Evolutionary conservation across 2,888 invertebrate species (phyloP).

Genomic region (Polylopha cassiicola): DNA sequence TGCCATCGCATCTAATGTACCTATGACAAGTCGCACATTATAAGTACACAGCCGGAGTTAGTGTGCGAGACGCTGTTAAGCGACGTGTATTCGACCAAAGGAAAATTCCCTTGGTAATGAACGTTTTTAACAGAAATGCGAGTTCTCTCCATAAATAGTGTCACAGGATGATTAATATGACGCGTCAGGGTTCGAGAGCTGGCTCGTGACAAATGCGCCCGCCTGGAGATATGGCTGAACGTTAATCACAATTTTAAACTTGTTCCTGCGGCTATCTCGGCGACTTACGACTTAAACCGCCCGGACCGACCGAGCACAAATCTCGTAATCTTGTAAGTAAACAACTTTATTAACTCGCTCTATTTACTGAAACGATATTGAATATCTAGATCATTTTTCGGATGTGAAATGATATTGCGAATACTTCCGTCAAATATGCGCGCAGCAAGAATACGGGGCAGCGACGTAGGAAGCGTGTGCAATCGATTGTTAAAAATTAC

Average conservation of each 20-base stretch:
- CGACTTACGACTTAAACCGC: slow-evolving; percentile 26
- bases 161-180: slow-evolving; percentile 46
- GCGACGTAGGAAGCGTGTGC: slow-evolving; percentile 29
- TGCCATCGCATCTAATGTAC: slow-evolving; percentile 29
- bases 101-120: slow-evolving; percentile 38
- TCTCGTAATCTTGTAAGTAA: slow-evolving; percentile 31
- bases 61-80: slow-evolving; percentile 22
- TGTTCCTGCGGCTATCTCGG: slow-evolving; percentile 28
- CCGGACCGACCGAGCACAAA: slow-evolving; percentile 24
- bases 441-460: background rate
- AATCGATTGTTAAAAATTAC: slow-evolving; percentile 42
- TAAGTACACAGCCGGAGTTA: slow-evolving; percentile 31
- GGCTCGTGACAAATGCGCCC: slow-evolving; percentile 47
- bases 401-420: slow-evolving; percentile 24
- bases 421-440: slow-evolving; percentile 21
- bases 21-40: slow-evolving; percentile 46
- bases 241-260: slow-evolving; percentile 45
- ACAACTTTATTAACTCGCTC: slow-evolving; percentile 35
- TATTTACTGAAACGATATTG: slow-evolving; percentile 27
- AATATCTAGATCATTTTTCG: slow-evolving; percentile 19
- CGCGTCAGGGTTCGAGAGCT: slow-evolving; percentile 36
- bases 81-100: slow-evolving; percentile 27
- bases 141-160: slow-evolving; percentile 53
- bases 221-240: slow-evolving; percentile 26
- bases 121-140: slow-evolving; percentile 30